Base-by-base conservation (phyloP, 2,888 invertebrate species). In the Tipula confusa region DNA sequence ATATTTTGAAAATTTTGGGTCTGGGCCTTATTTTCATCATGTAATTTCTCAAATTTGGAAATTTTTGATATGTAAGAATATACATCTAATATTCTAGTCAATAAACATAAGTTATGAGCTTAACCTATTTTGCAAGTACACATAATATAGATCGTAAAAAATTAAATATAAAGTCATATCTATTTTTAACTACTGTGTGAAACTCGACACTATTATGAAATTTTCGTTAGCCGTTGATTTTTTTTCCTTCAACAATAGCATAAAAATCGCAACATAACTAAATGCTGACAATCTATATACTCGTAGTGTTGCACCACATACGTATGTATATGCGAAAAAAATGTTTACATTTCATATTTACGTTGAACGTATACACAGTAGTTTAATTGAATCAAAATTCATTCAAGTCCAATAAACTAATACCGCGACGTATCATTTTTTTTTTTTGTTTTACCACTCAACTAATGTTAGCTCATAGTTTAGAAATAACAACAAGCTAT, bases 331-430 rank as follows among this genome's bases (percentile, higher is more conserved):
- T 64, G 64, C 64, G 24, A 64, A 64, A 64, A 24, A 64, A 18
- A 64, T 64, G 64, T 64, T 64, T 64, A 64, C 64, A 24, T 64
- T 64, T 64, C 64, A 64, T 64, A 64, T 64, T 64, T 64, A 24
- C 64, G 64, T 64, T 64, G 9, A 15, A 9, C 36, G n/a, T 64
- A 64, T 13, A 64, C 7, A 43, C 15, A 43, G 43, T 64, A 64
- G 64, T 64, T 64, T 64, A 64, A 64, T 64, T 64, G 24, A 64
- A 64, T 24, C 64, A 64, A 64, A 64, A 64, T 64, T 64, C 64
- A 64, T 64, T 64, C 64, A 64, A n/a, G 24, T 64, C 64, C 64
- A 64, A 64, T 64, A 64, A 64, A 64, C 64, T 64, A 64, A 64
- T 64, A 24, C 64, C 64, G 64, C 33, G 64, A 4, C n/a, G 11